Conservation (phyloP, 2,113 vertebrate species). For the Crotalus tigris region DNA sequence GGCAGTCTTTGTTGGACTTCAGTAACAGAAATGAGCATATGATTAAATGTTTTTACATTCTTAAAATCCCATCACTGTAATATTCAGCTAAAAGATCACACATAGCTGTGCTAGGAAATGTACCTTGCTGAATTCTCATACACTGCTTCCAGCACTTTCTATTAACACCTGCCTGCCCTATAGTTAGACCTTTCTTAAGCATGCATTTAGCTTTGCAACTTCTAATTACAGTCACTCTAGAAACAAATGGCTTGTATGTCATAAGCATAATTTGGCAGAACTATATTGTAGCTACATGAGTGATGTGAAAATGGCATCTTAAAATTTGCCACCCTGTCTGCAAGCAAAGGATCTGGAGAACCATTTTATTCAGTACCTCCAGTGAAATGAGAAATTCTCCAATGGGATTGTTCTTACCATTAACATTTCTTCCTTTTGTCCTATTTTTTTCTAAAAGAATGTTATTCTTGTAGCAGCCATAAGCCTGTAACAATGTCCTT, state of each 20-base stretch:
- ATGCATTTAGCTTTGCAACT: constrained; percentile 25
- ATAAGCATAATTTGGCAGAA: not conserved
- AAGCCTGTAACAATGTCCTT: not conserved
- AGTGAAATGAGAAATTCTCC: not conserved
- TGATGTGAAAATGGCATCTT: not conserved
- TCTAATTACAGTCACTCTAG: not conserved
- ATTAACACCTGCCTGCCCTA: not conserved
- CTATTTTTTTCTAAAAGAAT: not conserved
- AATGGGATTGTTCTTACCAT: not conserved
- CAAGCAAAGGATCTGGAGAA: not conserved
- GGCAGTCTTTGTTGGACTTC: too few species aligned
- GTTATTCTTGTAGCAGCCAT: not conserved
- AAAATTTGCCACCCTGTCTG: not conserved
- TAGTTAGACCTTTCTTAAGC: not conserved
- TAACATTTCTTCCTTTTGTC: not conserved
- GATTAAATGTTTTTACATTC: not conserved
- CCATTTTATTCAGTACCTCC: not conserved
- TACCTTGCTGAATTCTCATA: not conserved
- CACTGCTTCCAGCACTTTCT: not conserved
- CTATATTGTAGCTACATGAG: not conserved
- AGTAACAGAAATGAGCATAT: not conserved
- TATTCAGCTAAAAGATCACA: not conserved
- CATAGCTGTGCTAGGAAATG: not conserved
- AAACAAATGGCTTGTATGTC: not conserved
- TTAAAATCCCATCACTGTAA: not conserved